Base-by-base conservation (phyloP, 2,888 invertebrate species). In the Oxytorus armatus region DNA sequence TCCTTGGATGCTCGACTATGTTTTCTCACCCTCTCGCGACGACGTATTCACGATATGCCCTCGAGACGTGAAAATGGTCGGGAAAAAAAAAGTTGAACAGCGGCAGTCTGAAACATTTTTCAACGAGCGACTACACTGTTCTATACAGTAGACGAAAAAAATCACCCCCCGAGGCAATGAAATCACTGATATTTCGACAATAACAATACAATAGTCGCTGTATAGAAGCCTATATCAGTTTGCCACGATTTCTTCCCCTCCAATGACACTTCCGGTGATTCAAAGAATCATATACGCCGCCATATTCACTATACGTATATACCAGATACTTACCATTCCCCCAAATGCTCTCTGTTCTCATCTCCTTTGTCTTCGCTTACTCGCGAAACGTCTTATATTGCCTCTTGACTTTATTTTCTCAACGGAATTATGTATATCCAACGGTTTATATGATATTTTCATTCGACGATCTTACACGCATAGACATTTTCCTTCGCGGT, bases 191-290 rank as follows among this genome's bases (percentile, higher is more conserved):
- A 68, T 39, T 8, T 5, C 61, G 44, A 68, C 49, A 61, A 18
- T 47, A 61, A 73, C 59, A 59, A 63, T 61, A 68, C 29, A 42
- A 59, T 42, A 51, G 29, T 16, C 33, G 36, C 18, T 8, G 33
- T 53, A 53, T 36, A 36, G 42, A 68, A 36, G 36, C 14, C n/a
- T 1, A 36, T 66, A 25, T 47, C 8, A 25, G 66, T 63, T 44
- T 55, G 44, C 65, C 53, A 44, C 25, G 14, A 39, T 59, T 39
- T 16, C 49, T 47, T 29, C 16, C 7, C 11, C 47, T n/a, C 42
- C 51, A 33, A 23, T 76, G 75, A 76, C 51, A 76, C 68, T 76
- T 69, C 42, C 61, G 61, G 44, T 36, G 21, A 55, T 61, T 33
- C 21, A 11, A 33, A 53, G 14, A 61, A 53, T 66, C 44, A 55